These are phyloP conservation scores for Norana najaformis DNA, from an alignment of 2,888 invertebrate genomes.

Conservation along the genomic window DNA sequence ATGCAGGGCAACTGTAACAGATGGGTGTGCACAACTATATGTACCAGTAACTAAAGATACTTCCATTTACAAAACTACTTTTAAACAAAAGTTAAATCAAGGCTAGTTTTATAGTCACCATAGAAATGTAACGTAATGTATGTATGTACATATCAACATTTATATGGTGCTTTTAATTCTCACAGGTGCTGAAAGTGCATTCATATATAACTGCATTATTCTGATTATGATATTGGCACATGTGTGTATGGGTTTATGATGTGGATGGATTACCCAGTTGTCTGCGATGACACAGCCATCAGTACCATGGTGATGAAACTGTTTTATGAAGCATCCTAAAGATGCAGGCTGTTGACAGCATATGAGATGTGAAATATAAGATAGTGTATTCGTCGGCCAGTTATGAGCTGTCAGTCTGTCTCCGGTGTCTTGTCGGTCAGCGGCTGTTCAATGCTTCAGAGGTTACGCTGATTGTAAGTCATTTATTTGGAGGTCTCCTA, in stretches of 20 bases:
- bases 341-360: not conserved
- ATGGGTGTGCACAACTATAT: too few relatives aligned
- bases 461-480: constrained; percentile 3
- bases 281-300: not conserved
- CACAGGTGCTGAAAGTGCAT: not conserved
- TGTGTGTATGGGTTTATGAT: not conserved
- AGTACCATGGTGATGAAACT: constrained; percentile 13
- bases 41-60: too few relatives aligned
- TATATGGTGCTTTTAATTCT: not conserved
- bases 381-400: not conserved
- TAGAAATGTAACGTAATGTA: not conserved
- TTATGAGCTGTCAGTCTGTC: not conserved
- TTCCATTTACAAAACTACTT: too few relatives aligned
- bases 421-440: not conserved
- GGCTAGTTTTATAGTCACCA: too few relatives aligned
- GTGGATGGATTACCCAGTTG: not conserved
- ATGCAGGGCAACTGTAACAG: too few relatives aligned
- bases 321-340: constrained; percentile 1
- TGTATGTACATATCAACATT: not conserved
- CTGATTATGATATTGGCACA: not conserved
- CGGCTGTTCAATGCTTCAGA: not conserved
- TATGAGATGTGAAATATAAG: not conserved
- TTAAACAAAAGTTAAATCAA: too few relatives aligned
- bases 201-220: too few relatives aligned
- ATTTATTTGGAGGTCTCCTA: not conserved